phyloP scores from a whole-genome alignment of 2,888 invertebrate species.

The Tuberolachnus salignus region DNA sequence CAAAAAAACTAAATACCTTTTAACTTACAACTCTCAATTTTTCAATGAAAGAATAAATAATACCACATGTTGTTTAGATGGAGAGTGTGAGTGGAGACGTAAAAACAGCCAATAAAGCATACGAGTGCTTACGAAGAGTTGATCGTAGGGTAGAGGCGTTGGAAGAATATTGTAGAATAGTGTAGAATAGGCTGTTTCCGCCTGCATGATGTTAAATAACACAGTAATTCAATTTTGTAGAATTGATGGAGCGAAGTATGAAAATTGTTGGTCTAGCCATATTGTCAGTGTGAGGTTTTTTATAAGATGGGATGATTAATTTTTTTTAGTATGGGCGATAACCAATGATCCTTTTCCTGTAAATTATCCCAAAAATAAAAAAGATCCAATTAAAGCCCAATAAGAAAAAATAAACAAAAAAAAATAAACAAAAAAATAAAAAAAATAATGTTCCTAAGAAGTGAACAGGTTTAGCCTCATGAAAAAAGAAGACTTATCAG shows the following conservation, averaged over 20 bases:
- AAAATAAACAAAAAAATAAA: slow-evolving; percentile 23
- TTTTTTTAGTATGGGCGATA: slow-evolving; percentile 56
- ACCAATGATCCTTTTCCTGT: slow-evolving; percentile 58
- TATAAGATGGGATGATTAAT: slow-evolving; percentile 55
- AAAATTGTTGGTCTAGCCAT: slow-evolving; percentile 53
- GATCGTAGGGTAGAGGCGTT: slow-evolving; percentile 56
- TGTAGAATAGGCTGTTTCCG: slow-evolving; percentile 51
- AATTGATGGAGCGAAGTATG: slow-evolving; percentile 55
- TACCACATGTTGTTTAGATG: slow-evolving; percentile 54
- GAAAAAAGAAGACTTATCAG: slow-evolving; percentile 20
- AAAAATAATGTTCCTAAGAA: slow-evolving; percentile 13
- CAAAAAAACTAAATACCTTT: slow-evolving; percentile 55
- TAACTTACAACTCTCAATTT: slow-evolving; percentile 53
- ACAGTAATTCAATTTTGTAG: slow-evolving; percentile 54
- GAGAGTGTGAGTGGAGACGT: slow-evolving; percentile 56
- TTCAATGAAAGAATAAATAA: slow-evolving; percentile 53
- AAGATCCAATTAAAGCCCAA: slow-evolving; percentile 55
- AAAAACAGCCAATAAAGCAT: slow-evolving; percentile 56
- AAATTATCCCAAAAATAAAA: slow-evolving; percentile 58
- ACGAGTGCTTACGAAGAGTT: slow-evolving; percentile 53
- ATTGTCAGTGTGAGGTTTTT: slow-evolving; percentile 51
- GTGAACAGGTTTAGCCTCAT: not conserved
- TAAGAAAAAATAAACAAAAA: slow-evolving; percentile 37
- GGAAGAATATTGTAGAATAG: slow-evolving; percentile 56
- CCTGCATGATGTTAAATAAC: slow-evolving; percentile 54